Percentiles rank a stretch among this genome's conserved stretches.
phyloP scores from a whole-genome alignment of 1,140 invertebrate genomes.

The Rhyacophila brunnea region DNA sequence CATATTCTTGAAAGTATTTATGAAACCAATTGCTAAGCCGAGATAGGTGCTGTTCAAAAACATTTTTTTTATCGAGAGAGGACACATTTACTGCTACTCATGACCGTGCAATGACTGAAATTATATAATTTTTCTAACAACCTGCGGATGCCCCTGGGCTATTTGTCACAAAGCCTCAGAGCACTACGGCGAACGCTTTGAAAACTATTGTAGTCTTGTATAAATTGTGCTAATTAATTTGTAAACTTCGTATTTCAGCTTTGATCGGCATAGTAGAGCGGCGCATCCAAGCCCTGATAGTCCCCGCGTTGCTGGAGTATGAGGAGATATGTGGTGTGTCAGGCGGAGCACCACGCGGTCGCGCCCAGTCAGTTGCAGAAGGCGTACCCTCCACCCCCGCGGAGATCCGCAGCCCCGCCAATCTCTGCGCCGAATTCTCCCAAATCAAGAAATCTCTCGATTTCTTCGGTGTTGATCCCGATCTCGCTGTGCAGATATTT shows the following conservation, averaged over 20 bases:
- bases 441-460: conserved; percentile 63
- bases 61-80: too few relatives aligned
- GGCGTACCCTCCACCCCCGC: conserved; percentile 34
- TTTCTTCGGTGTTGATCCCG: conserved; percentile 72
- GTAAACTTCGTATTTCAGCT: conserved; percentile 55
- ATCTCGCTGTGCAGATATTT: conserved; percentile 77
- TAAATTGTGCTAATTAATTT: too few relatives aligned
- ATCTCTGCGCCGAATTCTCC: conserved; percentile 60
- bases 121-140: too few relatives aligned
- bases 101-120: too few relatives aligned
- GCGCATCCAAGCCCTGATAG: conserved; percentile 79
- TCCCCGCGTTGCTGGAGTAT: conserved; percentile 89
- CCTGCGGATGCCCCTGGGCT: too few relatives aligned
- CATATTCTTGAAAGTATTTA: too few relatives aligned
- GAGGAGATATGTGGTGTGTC: conserved; percentile 78
- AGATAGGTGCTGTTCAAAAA: too few relatives aligned
- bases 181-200: too few relatives aligned
- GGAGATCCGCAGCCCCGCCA: conserved; percentile 51
- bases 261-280: conserved; percentile 75
- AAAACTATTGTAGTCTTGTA: too few relatives aligned
- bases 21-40: too few relatives aligned
- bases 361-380: conserved; percentile 45
- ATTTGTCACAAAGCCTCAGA: too few relatives aligned
- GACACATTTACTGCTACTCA: too few relatives aligned
- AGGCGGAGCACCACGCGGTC: conserved; percentile 42